These are phyloP conservation scores for Charaxes varanes DNA, from an alignment of 1,140 invertebrate genomes.

Conservation along the genomic window DNA sequence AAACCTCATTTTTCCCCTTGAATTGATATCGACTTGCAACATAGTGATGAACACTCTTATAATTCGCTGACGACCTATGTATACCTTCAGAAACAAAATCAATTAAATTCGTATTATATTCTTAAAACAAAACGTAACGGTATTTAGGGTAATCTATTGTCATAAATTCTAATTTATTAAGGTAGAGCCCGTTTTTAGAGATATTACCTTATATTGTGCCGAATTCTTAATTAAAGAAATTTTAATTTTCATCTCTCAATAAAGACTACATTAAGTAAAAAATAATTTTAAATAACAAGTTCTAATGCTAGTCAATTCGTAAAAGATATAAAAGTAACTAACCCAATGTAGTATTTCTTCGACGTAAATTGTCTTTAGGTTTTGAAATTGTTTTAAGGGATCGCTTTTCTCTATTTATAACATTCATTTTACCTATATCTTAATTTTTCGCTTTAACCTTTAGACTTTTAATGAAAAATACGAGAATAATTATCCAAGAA, in stretches of 20 bases:
- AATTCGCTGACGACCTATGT: conserved; percentile 25
- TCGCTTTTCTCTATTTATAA: conserved; percentile 39
- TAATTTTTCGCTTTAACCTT: no score
- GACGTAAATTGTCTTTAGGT: conserved; percentile 39
- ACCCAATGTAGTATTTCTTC: conserved; percentile 46
- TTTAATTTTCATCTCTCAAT: background rate
- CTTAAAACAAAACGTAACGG: no score
- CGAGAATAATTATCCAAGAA: no score
- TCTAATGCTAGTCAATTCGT: no score
- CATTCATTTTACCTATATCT: conserved; percentile 44
- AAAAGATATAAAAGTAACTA: conserved; percentile 10
- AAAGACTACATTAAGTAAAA: background rate
- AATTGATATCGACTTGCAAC: conserved; percentile 39
- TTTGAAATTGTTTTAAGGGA: conserved; percentile 23
- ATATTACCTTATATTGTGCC: no score
- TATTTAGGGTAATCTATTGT: no score
- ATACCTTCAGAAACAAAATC: no score
- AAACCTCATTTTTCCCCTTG: conserved; percentile 12
- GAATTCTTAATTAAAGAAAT: no score
- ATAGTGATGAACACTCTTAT: conserved; percentile 23
- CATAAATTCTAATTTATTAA: no score
- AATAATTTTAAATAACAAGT: background rate
- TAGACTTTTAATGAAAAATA: no score
- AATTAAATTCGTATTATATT: no score
- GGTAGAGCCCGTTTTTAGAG: no score